Evolutionary conservation across 2,888 invertebrate species (phyloP).

Genomic region (Barypeithes pellucidus): DNA sequence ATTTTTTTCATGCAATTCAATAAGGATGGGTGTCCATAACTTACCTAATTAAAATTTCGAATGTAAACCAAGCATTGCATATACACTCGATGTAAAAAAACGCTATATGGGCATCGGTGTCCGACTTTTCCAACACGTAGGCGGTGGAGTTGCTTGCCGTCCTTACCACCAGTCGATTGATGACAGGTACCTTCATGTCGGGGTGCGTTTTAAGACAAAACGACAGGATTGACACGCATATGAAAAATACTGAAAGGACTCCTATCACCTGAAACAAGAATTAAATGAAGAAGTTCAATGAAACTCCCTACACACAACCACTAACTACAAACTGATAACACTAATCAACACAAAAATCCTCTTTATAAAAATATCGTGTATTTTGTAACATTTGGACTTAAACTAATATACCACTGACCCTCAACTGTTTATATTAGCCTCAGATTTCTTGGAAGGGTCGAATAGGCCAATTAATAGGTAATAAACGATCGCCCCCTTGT

Average conservation of each 20-base stretch:
- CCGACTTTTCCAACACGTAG: constrained; percentile 91
- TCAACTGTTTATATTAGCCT: too few species aligned
- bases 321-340: too few species aligned
- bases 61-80: constrained; percentile 99
- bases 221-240: constrained; percentile 98
- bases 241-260: constrained; percentile 99
- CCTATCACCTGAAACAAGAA: constrained; percentile 90
- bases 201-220: constrained; percentile 99
- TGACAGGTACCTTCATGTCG: constrained; percentile 95
- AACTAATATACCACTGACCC: too few species aligned
- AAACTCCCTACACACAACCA: too few species aligned
- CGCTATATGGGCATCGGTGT: constrained; percentile 96
- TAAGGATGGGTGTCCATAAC: too few species aligned
- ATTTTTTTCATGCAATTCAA: neutral
- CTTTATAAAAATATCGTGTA: too few species aligned
- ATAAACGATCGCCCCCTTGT: too few species aligned
- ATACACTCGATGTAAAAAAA: constrained; percentile 99
- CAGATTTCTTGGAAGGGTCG: too few species aligned
- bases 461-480: too few species aligned
- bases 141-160: constrained; percentile 83
- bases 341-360: too few species aligned
- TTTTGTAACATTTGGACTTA: too few species aligned
- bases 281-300: too few species aligned
- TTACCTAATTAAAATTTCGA: constrained; percentile 85
- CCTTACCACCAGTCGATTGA: constrained; percentile 85